Conservation (phyloP, 2,113 vertebrate species). For the Muscicapa adusta region DNA sequence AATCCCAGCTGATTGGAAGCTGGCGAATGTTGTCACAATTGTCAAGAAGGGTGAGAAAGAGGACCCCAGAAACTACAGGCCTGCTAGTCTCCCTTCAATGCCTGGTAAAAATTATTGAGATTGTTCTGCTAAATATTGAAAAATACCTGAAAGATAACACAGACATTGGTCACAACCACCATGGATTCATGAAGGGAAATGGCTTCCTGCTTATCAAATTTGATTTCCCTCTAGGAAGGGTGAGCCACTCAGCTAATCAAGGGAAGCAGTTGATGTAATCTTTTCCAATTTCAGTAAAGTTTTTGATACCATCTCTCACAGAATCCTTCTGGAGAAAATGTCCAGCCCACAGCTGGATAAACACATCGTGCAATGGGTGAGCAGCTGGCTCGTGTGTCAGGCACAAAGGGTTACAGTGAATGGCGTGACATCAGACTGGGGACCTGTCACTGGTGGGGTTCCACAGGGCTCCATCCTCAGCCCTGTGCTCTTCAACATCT, state of each 20-base stretch:
- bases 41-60: neutral
- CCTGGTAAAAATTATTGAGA: neutral
- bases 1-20: neutral
- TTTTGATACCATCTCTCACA: accelerated
- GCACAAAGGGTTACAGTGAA: too few species aligned
- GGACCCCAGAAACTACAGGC: neutral
- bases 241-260: neutral
- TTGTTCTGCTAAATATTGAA: neutral
- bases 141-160: neutral
- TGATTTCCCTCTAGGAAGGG: neutral
- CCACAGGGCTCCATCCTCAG: neutral
- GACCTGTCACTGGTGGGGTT: too few species aligned
- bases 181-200: neutral
- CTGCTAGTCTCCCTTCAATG: neutral
- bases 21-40: neutral
- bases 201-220: neutral
- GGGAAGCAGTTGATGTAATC: neutral
- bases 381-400: too few species aligned
- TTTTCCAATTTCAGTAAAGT: neutral
- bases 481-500: neutral
- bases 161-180: neutral
- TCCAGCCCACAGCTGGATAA: neutral
- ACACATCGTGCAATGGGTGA: neutral
- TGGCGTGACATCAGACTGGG: too few species aligned
- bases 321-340: neutral